A percentile compares a stretch with the other conserved stretches of the same genome.
Evolutionary conservation across 2,113 vertebrate genomes (phyloP).

Genomic region (Hymenochirus boettgeri): DNA sequence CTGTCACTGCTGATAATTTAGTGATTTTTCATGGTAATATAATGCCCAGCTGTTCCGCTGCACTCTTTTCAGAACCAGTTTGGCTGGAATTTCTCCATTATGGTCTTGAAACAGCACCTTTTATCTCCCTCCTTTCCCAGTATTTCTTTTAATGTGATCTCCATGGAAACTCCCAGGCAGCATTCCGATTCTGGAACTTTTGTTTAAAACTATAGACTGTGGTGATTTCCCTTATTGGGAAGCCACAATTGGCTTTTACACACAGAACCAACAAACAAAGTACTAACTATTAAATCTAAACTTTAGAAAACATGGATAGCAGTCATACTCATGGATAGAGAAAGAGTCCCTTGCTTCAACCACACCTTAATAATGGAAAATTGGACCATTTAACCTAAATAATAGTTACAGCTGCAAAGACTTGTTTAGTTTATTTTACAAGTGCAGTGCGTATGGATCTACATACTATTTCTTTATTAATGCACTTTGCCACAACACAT

Average conservation of each 20-base stretch:
- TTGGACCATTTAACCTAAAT: too few species aligned
- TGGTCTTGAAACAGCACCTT: neutral
- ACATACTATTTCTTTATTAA: too few species aligned
- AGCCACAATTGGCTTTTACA: neutral
- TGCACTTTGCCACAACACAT: too few species aligned
- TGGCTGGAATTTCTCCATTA: neutral
- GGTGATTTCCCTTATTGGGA: neutral
- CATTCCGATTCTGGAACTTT: constrained; percentile 1
- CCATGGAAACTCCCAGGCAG: constrained; percentile 21
- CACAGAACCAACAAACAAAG: neutral
- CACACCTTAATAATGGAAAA: too few species aligned
- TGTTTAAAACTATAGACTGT: constrained; percentile 10
- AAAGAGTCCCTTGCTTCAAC: too few species aligned
- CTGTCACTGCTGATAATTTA: neutral
- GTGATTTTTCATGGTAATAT: neutral
- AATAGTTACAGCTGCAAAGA: too few species aligned
- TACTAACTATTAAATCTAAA: too few species aligned
- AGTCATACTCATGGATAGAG: too few species aligned
- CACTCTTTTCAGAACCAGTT: constrained; percentile 1
- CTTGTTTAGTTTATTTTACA: too few species aligned
- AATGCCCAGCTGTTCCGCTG: neutral
- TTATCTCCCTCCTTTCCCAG: neutral
- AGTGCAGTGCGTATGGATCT: too few species aligned
- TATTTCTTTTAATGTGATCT: constrained; percentile 3
- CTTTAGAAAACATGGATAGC: too few species aligned